Evolutionary conservation across 35 echinoderm and acorn worm genomes (phyloP), one percentile per base, ranked within the genome.

Genomic region (Hemicentrotus pulcherrimus): DNA sequence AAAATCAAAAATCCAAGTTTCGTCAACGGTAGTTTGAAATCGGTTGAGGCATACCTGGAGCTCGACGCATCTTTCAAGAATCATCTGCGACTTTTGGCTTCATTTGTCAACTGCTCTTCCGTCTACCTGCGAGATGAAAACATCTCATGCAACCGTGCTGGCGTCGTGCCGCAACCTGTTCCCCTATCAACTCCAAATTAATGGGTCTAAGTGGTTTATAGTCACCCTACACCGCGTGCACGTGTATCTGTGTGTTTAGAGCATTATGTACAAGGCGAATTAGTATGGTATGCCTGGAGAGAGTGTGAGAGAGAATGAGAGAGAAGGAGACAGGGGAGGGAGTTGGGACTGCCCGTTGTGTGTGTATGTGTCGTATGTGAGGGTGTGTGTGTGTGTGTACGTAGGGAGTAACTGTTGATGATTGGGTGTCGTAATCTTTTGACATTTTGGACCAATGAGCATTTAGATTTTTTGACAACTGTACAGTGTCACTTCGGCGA

Each of bases 401-500:
- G 18, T 47, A 18, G 32, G 4, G 88, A 10, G 47, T 93, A 93
- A 47, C 91, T 93, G 91, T 93, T 93, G 45, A 93, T 58, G 48
- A 93, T 93, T 93, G 46, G 28, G 91, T 55, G 91, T 47, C 46
- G 45, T 93, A 93, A 93, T 93, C 91, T 93, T 31, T 48, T 93
- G 91, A 93, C 91, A 50, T 93, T 58, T 91, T 58, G 48, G 91
- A 93, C 91, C 91, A 93, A 93, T 93, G 48, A 47, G 91, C 91
- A 93, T 47, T 93, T 31, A 93, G 91, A 48, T 15, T 28, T 28
- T 47, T 78, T 78, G 65, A 47, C 46, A 93, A 90, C 88, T 90
- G 18, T 41, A 90, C 65, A 78, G 65, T 28, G 65, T 78, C 52
- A 28, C 65, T 78, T 78, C 28, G 65, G 65, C 65, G 65, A 78